Conservation (phyloP, 2,888 invertebrate species). For the Ametastegia equiseti region DNA sequence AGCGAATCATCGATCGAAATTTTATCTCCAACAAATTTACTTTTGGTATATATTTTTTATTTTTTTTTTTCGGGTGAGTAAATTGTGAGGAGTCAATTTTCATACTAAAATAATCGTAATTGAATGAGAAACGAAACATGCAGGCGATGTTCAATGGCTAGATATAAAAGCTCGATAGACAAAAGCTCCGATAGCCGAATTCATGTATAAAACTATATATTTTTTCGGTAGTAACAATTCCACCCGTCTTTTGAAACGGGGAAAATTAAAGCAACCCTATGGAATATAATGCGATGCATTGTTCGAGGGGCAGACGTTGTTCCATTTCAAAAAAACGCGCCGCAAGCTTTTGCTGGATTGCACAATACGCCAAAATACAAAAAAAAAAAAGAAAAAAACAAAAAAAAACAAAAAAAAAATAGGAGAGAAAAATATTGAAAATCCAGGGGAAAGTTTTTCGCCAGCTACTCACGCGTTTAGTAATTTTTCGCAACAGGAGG, state of each 20-base stretch:
- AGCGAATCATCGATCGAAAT: background rate
- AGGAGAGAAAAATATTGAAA: background rate
- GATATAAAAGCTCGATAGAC: no score
- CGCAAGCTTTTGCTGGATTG: background rate
- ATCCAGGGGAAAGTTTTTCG: background rate
- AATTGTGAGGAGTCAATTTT: no score
- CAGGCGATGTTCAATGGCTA: no score
- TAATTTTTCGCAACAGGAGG: background rate
- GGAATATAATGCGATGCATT: background rate
- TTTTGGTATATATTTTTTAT: no score
- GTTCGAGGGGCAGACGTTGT: background rate
- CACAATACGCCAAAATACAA: background rate
- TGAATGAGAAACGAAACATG: no score
- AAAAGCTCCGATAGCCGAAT: no score
- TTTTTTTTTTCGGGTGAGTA: background rate
- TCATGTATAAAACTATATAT: no score
- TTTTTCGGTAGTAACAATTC: background rate
- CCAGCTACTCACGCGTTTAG: constrained; percentile 10
- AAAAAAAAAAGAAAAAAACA: background rate
- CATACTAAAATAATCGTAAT: no score
- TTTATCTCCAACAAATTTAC: background rate
- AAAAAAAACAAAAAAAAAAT: background rate
- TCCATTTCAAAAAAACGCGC: background rate
- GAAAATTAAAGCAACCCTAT: background rate
- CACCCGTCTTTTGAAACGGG: background rate